Evolutionary conservation across 2,888 invertebrate genomes (phyloP).

Genomic region (Rhamnusium bicolor): DNA sequence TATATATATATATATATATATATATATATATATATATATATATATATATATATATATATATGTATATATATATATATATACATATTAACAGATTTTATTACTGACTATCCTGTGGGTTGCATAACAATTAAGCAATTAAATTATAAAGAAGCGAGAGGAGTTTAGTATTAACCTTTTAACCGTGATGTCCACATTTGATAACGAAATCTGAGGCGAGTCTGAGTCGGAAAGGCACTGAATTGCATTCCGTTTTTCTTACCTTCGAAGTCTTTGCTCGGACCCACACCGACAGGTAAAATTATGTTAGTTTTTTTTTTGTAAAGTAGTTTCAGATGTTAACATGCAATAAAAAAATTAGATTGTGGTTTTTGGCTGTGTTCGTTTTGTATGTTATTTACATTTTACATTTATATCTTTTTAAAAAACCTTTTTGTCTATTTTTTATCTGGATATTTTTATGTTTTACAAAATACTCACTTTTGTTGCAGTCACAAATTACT

Average conservation of each 20-base stretch:
- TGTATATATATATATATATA: too few relatives aligned
- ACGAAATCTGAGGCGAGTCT: slow-evolving; percentile 66
- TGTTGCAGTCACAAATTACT: neutral
- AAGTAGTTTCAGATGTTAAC: slow-evolving; percentile 69
- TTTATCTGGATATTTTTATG: slow-evolving; percentile 28
- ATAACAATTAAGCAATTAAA: slow-evolving; percentile 25
- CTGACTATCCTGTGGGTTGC: neutral
- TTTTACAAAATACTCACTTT: slow-evolving; percentile 17
- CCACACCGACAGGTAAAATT: slow-evolving; percentile 66
- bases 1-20: too few relatives aligned
- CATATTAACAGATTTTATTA: too few relatives aligned
- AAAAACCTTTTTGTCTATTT: slow-evolving; percentile 26
- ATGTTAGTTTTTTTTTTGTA: slow-evolving; percentile 62
- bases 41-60: too few relatives aligned
- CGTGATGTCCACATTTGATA: slow-evolving; percentile 68
- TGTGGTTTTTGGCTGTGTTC: slow-evolving; percentile 59
- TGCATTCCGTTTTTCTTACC: slow-evolving; percentile 64
- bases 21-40: too few relatives aligned
- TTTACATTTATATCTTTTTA: slow-evolving; percentile 60
- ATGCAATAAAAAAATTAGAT: slow-evolving; percentile 67
- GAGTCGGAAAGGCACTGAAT: slow-evolving; percentile 63
- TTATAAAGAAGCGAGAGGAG: slow-evolving; percentile 9
- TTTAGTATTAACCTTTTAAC: slow-evolving; percentile 61
- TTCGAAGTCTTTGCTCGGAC: slow-evolving; percentile 61
- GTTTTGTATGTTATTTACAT: slow-evolving; percentile 67